Evolutionary conservation across 2,797 vertebrate genomes (phyloP).

Genomic region (Sebastes hubbsi): DNA sequence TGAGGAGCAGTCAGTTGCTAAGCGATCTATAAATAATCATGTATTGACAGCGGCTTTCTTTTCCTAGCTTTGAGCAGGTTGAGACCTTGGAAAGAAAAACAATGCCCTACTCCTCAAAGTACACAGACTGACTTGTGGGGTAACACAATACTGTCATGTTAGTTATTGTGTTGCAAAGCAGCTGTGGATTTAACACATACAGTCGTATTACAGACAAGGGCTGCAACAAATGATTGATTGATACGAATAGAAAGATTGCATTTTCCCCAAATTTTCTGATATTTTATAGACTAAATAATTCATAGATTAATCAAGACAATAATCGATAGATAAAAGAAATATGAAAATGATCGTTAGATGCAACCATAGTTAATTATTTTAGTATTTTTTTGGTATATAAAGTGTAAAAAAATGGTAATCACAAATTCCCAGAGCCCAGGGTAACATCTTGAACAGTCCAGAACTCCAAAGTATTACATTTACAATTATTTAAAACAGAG

Average conservation of each 20-base stretch:
- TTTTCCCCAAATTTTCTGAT: background rate
- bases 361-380: background rate
- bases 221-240: background rate
- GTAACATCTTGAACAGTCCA: background rate
- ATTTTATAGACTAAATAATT: background rate
- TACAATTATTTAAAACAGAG: background rate
- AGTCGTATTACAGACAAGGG: background rate
- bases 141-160: background rate
- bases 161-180: slow-evolving; percentile 11
- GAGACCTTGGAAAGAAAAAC: slow-evolving; percentile 59
- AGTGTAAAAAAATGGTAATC: background rate
- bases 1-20: slow-evolving; percentile 70
- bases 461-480: background rate
- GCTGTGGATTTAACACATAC: background rate
- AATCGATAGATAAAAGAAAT: background rate
- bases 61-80: slow-evolving; percentile 55
- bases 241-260: fast-evolving
- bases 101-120: slow-evolving; percentile 27
- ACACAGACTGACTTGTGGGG: slow-evolving; percentile 19
- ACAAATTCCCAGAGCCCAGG: background rate
- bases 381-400: background rate
- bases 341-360: background rate
- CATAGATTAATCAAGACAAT: background rate
- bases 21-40: slow-evolving; percentile 80
- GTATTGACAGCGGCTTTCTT: slow-evolving; percentile 66